Percentiles rank a stretch among this genome's conserved stretches.
Evolutionary conservation across 92 coral and sea anemone genomes (phyloP).

Genomic region (Porites lobata): DNA sequence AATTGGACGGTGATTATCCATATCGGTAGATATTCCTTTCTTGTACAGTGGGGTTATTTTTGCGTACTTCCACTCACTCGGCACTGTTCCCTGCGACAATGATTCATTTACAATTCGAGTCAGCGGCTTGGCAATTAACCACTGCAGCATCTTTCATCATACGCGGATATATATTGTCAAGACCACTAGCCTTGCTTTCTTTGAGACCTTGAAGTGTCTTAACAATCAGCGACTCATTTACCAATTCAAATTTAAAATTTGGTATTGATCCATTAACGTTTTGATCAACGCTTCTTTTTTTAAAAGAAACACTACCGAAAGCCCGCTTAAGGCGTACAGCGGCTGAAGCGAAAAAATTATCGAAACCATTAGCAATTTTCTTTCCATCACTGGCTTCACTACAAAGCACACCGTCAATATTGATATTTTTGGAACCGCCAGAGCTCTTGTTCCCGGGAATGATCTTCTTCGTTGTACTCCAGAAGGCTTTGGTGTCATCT

Average conservation of each 20-base stretch:
- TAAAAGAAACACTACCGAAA: background rate
- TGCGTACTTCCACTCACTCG: conserved; percentile 7
- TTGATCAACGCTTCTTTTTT: background rate
- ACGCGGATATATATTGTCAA: conserved; percentile 43
- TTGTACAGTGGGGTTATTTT: background rate
- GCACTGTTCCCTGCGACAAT: conserved; percentile 19
- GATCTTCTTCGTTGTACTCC: too few relatives aligned
- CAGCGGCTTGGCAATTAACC: conserved; percentile 30
- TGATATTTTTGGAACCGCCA: too few relatives aligned
- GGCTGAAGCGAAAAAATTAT: too few relatives aligned
- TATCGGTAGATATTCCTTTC: background rate
- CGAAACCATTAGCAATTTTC: too few relatives aligned
- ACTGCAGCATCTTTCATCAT: conserved; percentile 27
- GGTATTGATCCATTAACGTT: conserved; percentile 1
- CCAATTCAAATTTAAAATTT: background rate
- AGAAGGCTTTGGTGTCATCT: too few relatives aligned
- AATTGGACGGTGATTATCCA: background rate
- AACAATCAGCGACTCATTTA: conserved; percentile 2
- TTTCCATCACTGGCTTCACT: too few relatives aligned
- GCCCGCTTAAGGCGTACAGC: too few relatives aligned
- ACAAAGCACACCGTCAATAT: too few relatives aligned
- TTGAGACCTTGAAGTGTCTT: conserved; percentile 4
- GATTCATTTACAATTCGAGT: conserved; percentile 36
- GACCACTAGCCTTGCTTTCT: conserved; percentile 45
- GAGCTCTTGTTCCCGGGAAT: too few relatives aligned